Base-by-base conservation (phyloP, 2,113 vertebrate genomes). In the Corythaixoides concolor region DNA sequence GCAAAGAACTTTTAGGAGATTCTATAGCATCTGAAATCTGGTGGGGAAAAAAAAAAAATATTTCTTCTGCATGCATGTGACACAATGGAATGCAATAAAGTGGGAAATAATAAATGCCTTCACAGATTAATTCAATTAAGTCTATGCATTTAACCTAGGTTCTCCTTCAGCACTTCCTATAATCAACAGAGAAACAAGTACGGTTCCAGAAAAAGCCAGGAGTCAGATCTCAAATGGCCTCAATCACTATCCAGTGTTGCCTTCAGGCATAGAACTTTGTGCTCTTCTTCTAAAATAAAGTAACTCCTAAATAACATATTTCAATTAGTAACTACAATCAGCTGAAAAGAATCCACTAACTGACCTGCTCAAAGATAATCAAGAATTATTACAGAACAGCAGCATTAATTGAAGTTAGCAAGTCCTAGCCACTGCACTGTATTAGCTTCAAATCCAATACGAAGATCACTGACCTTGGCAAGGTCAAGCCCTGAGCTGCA, bases 1-100 rank as follows among this genome's bases (percentile, higher is more conserved):
- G 33, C 45, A 59, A 58, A 50, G 41, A 50, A 77, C 72, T 90
- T 87, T 77, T 8, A 66, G 12, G 26, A 30, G 37, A 69, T 73
- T 73, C 64, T 24, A 17, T 1, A 62, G 49, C 72, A 87, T 11
- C 50, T 64, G 60, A 69, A 90, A 35, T 35, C 24, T 50, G 14
- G 28, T 8, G n/a, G 33, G 41, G 18, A 62, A 47, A 47, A 37
- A 5, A 6, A 12, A 43, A 47, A 43, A 0, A 5, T 1, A 37
- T 15, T 45, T 50, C 41, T 75, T 75, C 15, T 77, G 52, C 28
- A 47, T 4, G 49, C 21, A 81, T 3, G 27, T 68, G 53, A 55
- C 13, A 22, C 27, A 59, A 28, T 9, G n/a, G 43, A 63, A 70
- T 5, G 24, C 43, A 80, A 50, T 52, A 27, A 58, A 85, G 33